These are phyloP conservation scores for Phalacrocorax carbo DNA, from an alignment of 2,113 vertebrate genomes.

Conservation along the genomic window DNA sequence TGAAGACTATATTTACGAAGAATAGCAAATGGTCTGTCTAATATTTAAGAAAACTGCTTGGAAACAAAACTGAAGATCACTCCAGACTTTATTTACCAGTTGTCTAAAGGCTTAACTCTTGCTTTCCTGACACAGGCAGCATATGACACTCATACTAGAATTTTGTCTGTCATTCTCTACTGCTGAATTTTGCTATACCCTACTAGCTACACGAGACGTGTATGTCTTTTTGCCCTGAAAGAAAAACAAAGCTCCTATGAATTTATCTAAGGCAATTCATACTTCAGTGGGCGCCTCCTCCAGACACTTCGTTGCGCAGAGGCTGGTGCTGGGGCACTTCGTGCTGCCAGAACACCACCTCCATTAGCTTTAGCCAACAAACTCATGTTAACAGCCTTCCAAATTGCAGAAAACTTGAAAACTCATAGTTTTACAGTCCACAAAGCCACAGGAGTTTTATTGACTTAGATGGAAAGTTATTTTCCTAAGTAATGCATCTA, in stretches of 20 bases:
- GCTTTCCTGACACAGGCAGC: not conserved
- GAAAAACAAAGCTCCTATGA: not conserved
- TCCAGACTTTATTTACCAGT: not conserved
- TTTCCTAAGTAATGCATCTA: not conserved
- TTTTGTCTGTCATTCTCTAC: not conserved
- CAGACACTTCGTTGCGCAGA: not conserved
- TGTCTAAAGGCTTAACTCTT: not conserved
- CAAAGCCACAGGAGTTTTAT: not conserved
- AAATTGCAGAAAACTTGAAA: not conserved
- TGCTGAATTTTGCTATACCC: not conserved
- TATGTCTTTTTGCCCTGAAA: not conserved
- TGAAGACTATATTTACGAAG: not conserved
- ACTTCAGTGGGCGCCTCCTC: not conserved
- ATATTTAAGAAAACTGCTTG: not conserved
- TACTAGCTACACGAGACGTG: not conserved
- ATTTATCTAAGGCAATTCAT: not conserved
- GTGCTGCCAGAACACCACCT: not conserved
- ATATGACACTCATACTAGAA: not conserved
- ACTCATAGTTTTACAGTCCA: not conserved
- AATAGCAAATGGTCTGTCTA: not conserved
- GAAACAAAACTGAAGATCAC: not conserved
- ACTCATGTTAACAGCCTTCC: not conserved
- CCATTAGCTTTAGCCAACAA: not conserved
- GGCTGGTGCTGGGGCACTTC: not conserved
- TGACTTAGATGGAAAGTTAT: not conserved